These are phyloP conservation scores for Ovibos moschatus DNA, from an alignment of 2,113 vertebrate genomes.

Conservation along the genomic window DNA sequence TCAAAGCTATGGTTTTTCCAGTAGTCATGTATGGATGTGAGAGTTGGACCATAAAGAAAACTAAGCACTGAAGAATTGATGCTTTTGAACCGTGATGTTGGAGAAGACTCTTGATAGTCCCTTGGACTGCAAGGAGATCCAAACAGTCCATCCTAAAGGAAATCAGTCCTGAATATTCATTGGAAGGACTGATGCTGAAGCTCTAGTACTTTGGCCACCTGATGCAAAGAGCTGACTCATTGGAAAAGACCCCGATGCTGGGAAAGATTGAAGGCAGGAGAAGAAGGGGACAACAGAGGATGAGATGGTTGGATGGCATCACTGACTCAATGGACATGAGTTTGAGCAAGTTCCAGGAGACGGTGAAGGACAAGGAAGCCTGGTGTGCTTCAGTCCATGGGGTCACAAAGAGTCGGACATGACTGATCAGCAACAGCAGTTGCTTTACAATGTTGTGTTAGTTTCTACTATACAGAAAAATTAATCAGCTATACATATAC, in stretches of 20 bases:
- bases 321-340: not conserved
- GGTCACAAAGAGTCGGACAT: accelerated
- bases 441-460: not conserved
- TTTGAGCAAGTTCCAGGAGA: not conserved
- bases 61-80: not conserved
- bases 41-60: not conserved
- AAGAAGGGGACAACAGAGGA: not conserved
- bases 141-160: not conserved
- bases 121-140: not conserved
- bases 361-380: not conserved
- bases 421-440: not conserved
- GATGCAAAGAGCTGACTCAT: not conserved
- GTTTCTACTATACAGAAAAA: not conserved
- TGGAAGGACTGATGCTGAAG: not conserved
- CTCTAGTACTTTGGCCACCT: not conserved
- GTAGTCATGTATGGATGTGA: not conserved
- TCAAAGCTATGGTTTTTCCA: not conserved
- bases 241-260: not conserved
- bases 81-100: not conserved
- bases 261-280: not conserved
- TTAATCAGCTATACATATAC: not conserved
- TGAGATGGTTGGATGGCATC: not conserved
- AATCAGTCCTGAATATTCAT: not conserved
- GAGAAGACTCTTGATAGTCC: not conserved
- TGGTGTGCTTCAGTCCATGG: not conserved